phyloP scores from a whole-genome alignment of 35 echinoderm and acorn worm species.

The Lytechinus pictus region DNA sequence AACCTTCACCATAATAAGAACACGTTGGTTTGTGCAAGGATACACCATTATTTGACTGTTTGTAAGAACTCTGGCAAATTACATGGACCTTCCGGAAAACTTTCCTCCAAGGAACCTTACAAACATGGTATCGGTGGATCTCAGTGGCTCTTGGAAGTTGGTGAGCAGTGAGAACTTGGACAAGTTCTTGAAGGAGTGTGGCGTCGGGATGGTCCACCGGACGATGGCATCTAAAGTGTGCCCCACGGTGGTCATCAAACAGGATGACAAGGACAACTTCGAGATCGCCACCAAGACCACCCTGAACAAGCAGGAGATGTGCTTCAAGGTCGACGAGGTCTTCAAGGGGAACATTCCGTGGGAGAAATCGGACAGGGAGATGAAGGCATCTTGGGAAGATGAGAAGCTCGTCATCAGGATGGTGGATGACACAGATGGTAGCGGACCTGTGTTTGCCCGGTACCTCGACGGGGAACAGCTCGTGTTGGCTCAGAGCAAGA shows the following conservation, averaged over 20 bases:
- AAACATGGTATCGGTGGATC: conserved; percentile 13
- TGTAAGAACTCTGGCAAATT: too few relatives aligned
- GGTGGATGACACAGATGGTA: conserved; percentile 41
- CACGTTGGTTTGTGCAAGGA: background rate
- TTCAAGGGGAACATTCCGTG: conserved; percentile 63
- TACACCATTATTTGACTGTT: too few relatives aligned
- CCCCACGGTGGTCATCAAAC: conserved; percentile 59
- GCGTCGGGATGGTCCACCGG: conserved; percentile 51
- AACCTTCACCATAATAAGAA: background rate
- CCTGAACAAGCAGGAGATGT: conserved; percentile 18
- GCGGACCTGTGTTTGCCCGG: conserved; percentile 38
- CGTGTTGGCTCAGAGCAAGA: conserved; percentile 60
- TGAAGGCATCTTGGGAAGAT: conserved; percentile 66
- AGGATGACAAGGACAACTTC: conserved; percentile 45
- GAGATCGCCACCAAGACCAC: conserved; percentile 51
- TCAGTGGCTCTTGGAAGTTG: conserved; percentile 75
- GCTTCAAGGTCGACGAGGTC: conserved; percentile 59
- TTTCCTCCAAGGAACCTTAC: background rate
- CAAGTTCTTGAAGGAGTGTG: conserved; percentile 74
- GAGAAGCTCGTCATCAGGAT: conserved; percentile 61
- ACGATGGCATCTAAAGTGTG: conserved; percentile 49
- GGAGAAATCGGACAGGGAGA: conserved; percentile 59
- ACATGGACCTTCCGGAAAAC: background rate
- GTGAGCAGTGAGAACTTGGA: conserved; percentile 75
- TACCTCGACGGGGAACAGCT: conserved; percentile 69